Percentiles rank a stretch among this genome's conserved stretches.
Conservation (phyloP, 2,888 invertebrate species). For the Serripes groenlandicus region DNA sequence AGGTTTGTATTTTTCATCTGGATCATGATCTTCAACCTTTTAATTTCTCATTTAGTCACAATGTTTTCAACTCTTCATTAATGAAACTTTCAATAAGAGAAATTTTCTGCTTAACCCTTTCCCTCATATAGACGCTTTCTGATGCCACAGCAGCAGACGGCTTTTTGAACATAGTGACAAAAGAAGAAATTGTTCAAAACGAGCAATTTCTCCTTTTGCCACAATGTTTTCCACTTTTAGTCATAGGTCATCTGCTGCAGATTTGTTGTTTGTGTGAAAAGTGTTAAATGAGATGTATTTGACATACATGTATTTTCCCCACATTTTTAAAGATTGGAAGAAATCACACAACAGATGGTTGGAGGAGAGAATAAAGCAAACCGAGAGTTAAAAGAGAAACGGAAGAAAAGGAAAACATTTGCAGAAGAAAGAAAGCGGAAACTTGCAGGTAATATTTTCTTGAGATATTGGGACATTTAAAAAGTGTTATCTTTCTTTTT, state of each 20-base stretch:
- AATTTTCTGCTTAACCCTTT: background rate
- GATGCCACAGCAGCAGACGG: background rate
- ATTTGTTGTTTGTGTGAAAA: background rate
- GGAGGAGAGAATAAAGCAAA: constrained; percentile 93
- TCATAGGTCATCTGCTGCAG: background rate
- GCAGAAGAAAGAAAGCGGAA: constrained; percentile 89
- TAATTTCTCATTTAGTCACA: no score
- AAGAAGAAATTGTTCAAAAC: background rate
- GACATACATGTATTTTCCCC: background rate
- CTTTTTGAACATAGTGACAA: background rate
- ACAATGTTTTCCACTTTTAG: background rate
- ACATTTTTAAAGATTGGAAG: constrained; percentile 86
- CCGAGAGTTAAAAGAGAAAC: constrained; percentile 90
- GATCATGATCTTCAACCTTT: no score
- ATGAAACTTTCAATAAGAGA: no score
- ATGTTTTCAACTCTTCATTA: no score
- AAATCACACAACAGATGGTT: constrained; percentile 92
- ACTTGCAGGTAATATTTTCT: constrained; percentile 85
- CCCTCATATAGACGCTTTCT: background rate
- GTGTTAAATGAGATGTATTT: background rate
- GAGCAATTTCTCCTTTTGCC: background rate
- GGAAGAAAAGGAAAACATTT: constrained; percentile 90
- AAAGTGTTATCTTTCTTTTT: no score
- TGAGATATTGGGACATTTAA: no score
- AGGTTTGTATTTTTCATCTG: constrained; percentile 86